Conservation (phyloP, 2,113 vertebrate genomes). For the Emberiza fucata region DNA sequence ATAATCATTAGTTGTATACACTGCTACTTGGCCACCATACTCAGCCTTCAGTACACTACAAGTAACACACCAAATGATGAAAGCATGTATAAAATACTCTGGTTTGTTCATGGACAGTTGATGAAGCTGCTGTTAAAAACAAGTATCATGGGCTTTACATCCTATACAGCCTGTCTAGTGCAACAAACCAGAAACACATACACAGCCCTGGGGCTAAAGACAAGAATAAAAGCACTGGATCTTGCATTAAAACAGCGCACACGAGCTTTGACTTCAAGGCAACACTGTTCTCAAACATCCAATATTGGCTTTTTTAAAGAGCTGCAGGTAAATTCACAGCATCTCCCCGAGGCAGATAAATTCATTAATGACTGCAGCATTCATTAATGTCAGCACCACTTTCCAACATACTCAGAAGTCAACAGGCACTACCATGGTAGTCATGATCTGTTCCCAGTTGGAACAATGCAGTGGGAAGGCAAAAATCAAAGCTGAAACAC, state of each 20-base stretch:
- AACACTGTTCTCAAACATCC: not conserved
- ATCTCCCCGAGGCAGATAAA: not conserved
- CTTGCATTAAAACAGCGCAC: not conserved
- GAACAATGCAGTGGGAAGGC: rapidly evolving
- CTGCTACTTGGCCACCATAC: not conserved
- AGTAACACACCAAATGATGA: rapidly evolving
- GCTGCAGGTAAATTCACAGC: not conserved
- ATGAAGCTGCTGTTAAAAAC: not conserved
- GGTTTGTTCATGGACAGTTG: not conserved
- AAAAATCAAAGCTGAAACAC: not conserved
- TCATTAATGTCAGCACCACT: not conserved
- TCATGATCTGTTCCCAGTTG: not conserved
- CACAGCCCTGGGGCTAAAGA: not conserved
- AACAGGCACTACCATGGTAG: not conserved
- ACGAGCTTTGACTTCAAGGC: not conserved
- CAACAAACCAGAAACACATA: not conserved
- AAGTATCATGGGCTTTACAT: not conserved
- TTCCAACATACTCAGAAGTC: not conserved
- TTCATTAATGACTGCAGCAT: not conserved
- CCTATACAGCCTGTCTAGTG: not conserved
- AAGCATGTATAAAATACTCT: not conserved
- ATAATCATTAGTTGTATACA: not conserved
- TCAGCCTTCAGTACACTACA: not conserved
- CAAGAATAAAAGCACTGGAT: not conserved
- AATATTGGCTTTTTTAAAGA: not conserved